Evolutionary conservation across 2,888 invertebrate species (phyloP), one percentile per base, ranked within the genome.

Genomic region (Leucophenga montana): DNA sequence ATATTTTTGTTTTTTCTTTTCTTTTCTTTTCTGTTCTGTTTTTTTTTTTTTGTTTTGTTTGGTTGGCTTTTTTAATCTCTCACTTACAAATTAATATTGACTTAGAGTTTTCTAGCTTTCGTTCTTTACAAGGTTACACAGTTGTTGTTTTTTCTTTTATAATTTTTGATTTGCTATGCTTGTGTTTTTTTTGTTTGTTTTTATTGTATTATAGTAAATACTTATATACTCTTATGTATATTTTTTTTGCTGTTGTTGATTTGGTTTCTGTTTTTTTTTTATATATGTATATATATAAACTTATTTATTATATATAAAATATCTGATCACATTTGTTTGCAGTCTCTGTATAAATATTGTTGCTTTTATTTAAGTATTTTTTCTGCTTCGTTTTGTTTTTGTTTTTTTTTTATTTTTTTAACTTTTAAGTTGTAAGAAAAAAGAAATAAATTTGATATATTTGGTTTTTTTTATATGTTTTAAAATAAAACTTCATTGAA

Each of bases 271-370:
- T 69, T 79, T 71, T 73, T 78, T 78, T 76, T 54, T 77, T 71
- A 75, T 77, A 71, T 75, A 70, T 76, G 71, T 75, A 72, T 84
- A 71, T 79, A 82, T 85, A 85, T 84, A 85, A 84, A 86, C 86
- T 84, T 85, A 86, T 86, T 73, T 78, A 85, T 85, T 85, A 81
- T 81, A 62, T 81, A 81, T 81, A 87, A 85, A 86, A 88, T 88
- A 88, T 89, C 88, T 89, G 89, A 89, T 89, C 89, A 89, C 89
- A 89, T 89, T 87, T 87, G 85, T 86, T 88, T 88, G 88, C 88
- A 88, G 88, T 88, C 88, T 88, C 87, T 87, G 84, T 87, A 86
- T 85, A 86, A 84, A 85, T 84, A 83, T 81, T 79, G 75, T 80
- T 81, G 77, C 80, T 77, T 76, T 75, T 77, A 76, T 75, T 75